Base-by-base conservation (phyloP, 2,888 invertebrate genomes). In the Epirrhoe tristata region DNA sequence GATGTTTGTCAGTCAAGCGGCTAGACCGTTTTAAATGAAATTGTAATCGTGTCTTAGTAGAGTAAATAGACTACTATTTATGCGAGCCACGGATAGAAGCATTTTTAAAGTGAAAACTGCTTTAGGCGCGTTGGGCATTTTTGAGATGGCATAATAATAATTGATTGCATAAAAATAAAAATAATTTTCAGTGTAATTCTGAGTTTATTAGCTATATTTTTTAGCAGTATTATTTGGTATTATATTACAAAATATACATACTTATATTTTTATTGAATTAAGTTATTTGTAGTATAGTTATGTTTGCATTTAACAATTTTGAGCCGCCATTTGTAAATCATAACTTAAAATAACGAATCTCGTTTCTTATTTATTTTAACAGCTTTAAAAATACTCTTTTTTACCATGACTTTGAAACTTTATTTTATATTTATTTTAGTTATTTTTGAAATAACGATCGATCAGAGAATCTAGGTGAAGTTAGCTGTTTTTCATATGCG, bases 171-270 rank as follows among this genome's bases (percentile, higher is more conserved):
- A 2, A 24, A 3, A 14, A 2, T 6, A 16, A 16, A 48, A 48
- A 14, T 6, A 48, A 10, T 12, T 43, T 43, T 12, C 10, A 43
- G 12, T 43, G 12, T 12, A 36, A 36, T 36, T 39, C 39, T 39
- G 39, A 46, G 14, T 48, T 48, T 14, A 14, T 14, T 46, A 16
- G 6, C 48, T 16, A 58, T 32, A 32, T 46, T 61, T 46, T 58
- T 58, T 63, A 63, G 58, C 58, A 63, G 31, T 53, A 58, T 63
- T 57, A 51, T 43, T 58, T 58, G 39, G 48, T 34, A 17, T 63
- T 57, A 51, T 31, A 51, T 51, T 34, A 56, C 16, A 48, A 16
- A 48, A 12, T 14, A 16, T 16, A 16, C 36, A 36, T 36, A n/a
- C n/a, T n/a, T n/a, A 12, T 43, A 16, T 50, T 58, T 53, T 58